Base-by-base conservation (phyloP, 2,888 invertebrate species). In the Therioaphis trifolii region DNA sequence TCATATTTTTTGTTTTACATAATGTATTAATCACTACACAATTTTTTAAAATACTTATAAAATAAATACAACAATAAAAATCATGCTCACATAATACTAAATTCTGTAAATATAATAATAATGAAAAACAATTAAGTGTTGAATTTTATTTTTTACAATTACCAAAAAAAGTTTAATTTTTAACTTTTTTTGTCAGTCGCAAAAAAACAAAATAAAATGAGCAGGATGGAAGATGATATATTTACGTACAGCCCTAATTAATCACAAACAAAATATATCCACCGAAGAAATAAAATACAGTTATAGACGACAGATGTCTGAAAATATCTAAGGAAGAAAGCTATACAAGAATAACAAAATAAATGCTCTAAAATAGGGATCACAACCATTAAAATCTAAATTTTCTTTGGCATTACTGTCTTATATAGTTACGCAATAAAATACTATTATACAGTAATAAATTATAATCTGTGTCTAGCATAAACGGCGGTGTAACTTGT, bases 291-390 rank as follows among this genome's bases (percentile, higher is more conserved):
- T 78, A 68, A 68, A 77, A 24, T 66, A 52, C 27, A 49, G 46
- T 76, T 29, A 46, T n/a, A 66, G 18, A 18, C 21, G 24, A 52
- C 18, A 52, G 35, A 77, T 68, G 66, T 52, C n/a, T 29, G 24
- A 55, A 79, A 40, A 78, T 52, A 78, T 40, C 29, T 79, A 79
- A 18, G 78, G 78, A 79, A 79, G 78, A 79, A 79, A 79, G 78
- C 35, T 69, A 55, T 55, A 79, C 78, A 79, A 79, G 78, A 79
- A 79, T 79, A 79, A 79, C 68, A 79, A 79, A 80, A 80, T 80
- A 82, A 74, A 74, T n/a, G 82, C 61, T 82, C 82, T 82, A 82
- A 72, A 74, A 69, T 72, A 82, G 63, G 1, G 82, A 82, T 82
- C 82, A 82, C 82, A 82, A 82, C 72, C 82, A 49, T 82, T 82